Conservation (phyloP, 64 coral and sea anemone genomes). For the Stichodactyla mertensii region DNA sequence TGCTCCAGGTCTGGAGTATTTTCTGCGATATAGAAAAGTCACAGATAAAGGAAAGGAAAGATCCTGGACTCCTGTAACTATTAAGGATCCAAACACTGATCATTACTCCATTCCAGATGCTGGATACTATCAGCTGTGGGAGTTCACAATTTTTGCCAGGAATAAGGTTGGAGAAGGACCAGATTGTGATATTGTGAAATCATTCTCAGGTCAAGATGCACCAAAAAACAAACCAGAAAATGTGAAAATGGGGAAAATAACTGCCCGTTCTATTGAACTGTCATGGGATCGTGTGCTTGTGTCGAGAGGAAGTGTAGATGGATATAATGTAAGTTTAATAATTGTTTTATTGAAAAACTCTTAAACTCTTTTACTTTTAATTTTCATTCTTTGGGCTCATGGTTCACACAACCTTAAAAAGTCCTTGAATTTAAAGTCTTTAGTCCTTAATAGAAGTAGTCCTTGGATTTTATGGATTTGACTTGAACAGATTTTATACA, state of each 20-base stretch:
- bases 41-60: neutral
- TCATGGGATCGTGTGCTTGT: constrained; percentile 53
- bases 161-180: constrained; percentile 42
- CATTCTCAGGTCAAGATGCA: constrained; percentile 68
- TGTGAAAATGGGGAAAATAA: constrained; percentile 9
- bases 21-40: constrained; percentile 21
- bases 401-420: too few relatives aligned
- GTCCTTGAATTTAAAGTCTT: too few relatives aligned
- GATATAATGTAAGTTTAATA: constrained; percentile 56
- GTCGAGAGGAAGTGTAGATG: constrained; percentile 66
- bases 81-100: neutral
- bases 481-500: too few relatives aligned
- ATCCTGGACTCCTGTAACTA: neutral
- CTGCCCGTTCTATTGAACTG: constrained; percentile 43
- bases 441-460: too few relatives aligned
- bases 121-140: constrained; percentile 63
- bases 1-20: constrained; percentile 41
- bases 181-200: constrained; percentile 1
- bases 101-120: constrained; percentile 19
- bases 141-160: constrained; percentile 54
- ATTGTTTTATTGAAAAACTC: too few relatives aligned
- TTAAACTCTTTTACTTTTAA: too few relatives aligned
- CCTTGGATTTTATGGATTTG: too few relatives aligned
- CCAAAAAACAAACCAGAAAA: constrained; percentile 27
- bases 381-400: too few relatives aligned